These are phyloP conservation scores for Hemiprocne comata DNA, from an alignment of 2,113 vertebrate genomes.

Conservation along the genomic window DNA sequence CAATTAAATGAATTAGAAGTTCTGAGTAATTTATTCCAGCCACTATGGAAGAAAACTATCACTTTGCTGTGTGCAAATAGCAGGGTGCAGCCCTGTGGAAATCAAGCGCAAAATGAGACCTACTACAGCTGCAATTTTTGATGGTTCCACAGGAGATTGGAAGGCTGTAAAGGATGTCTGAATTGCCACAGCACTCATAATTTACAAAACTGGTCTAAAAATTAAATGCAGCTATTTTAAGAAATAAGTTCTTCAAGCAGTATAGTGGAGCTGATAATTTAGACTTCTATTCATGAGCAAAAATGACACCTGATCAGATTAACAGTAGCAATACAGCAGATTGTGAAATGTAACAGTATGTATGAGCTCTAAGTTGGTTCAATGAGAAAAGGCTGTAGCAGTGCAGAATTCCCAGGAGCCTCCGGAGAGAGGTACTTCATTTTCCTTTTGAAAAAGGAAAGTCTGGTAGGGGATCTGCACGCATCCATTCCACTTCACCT, in stretches of 20 bases:
- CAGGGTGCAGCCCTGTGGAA: neutral
- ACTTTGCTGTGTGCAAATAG: neutral
- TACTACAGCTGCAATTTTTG: neutral
- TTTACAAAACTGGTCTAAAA: neutral
- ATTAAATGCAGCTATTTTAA: neutral
- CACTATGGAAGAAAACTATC: neutral
- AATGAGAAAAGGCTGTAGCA: neutral
- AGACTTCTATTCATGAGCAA: neutral
- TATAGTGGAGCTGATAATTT: neutral
- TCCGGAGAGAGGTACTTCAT: neutral
- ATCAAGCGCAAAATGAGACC: neutral
- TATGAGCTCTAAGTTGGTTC: neutral
- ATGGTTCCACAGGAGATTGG: neutral
- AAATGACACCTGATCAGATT: neutral
- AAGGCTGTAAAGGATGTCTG: neutral
- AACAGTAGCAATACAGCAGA: neutral
- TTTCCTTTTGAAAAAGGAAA: neutral
- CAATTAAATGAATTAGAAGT: neutral
- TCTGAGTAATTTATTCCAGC: neutral
- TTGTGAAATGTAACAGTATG: neutral
- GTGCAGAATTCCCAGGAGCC: neutral
- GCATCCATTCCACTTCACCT: neutral
- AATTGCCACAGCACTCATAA: neutral
- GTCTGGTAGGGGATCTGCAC: neutral
- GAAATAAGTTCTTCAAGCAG: neutral